Base-by-base conservation (phyloP, 2,113 vertebrate species). In the Nicator chloris region DNA sequence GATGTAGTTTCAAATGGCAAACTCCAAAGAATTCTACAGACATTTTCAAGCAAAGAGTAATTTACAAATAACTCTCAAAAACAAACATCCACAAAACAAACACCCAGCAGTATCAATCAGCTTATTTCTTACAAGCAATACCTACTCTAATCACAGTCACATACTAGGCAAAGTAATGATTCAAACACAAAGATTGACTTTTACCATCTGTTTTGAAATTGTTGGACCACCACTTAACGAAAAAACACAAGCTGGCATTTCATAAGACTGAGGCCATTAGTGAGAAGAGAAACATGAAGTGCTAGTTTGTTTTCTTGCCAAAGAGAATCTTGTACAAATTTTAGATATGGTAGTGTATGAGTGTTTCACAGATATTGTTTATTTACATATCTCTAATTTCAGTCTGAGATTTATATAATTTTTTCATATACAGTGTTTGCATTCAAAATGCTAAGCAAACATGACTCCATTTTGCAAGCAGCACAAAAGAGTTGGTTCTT, bases 231-330 rank as follows among this genome's bases (percentile, higher is more conserved):
- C 31, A 82, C 57, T 60, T 75, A 45, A 40, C 53, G 31, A 51
- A 92, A 89, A 94, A 95, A 71, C 70, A 92, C 86, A 95, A 91
- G 70, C 93, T 85, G 84, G 89, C 84, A 95, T 80, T 97, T 95
- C 89, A 63, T 76, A 76, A 92, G 78, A 82, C 50, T 50, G 23
- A 80, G 57, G 35, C 81, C 71, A 85, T 87, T 93, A 85, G 93
- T 66, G 82, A 87, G 45, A 95, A 71, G 51, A 93, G 61, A 96
- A 95, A 92, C 78, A 97, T 95, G 82, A 96, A 91, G 92, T 91
- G 95, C 23, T 95, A 73, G 50, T 73, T 94, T 73, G 51, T 42
- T 88, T 94, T 86, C 82, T 69, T 95, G 87, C 78, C 94, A 95
- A 80, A 85, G 6, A 91, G 60, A 80, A 77, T 82, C 78, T 73